phyloP scores from a whole-genome alignment of 2,797 vertebrate species.

The Calcarius lapponicus region DNA sequence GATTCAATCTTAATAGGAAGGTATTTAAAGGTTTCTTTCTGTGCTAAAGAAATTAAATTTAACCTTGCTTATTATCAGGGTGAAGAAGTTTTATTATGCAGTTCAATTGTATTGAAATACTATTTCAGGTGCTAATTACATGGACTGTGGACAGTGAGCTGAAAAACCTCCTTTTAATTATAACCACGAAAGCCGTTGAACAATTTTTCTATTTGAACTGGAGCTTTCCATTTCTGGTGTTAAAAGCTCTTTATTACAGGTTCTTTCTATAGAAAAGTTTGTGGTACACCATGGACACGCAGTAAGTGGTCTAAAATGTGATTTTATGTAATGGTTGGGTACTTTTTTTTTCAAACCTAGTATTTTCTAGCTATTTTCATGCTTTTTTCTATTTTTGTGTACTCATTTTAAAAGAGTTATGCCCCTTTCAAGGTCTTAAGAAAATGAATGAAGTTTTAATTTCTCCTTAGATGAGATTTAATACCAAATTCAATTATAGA shows the following conservation, averaged over 20 bases:
- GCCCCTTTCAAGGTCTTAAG: neutral
- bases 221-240: neutral
- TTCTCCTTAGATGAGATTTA: neutral
- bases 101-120: neutral
- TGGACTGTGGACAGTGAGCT: neutral
- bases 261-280: slow-evolving; percentile 8
- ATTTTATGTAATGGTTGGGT: neutral
- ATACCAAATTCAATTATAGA: neutral
- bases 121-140: slow-evolving; percentile 27
- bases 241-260: neutral
- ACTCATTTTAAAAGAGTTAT: neutral
- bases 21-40: neutral
- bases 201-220: neutral
- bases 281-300: neutral
- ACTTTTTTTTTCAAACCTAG: neutral
- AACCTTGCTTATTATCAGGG: neutral
- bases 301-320: neutral
- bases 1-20: neutral
- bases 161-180: slow-evolving; percentile 31
- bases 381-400: neutral
- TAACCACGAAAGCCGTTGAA: neutral
- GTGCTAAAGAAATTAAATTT: neutral
- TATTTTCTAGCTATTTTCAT: neutral
- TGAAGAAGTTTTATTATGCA: neutral
- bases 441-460: neutral